Conservation (phyloP, 2,113 vertebrate species). For the Colossoma macropomum region DNA sequence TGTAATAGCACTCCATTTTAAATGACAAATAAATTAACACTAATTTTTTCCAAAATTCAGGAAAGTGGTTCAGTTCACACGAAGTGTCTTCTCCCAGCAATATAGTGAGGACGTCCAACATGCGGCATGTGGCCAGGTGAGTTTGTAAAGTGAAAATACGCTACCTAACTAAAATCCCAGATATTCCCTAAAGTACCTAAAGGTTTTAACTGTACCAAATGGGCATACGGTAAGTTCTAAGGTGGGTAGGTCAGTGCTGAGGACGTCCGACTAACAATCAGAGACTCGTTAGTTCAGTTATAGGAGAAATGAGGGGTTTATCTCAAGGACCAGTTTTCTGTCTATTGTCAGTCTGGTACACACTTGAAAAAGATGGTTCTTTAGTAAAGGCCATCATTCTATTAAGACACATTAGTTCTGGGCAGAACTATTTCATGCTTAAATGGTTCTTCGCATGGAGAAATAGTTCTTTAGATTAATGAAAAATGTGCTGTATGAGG, state of each 20-base stretch:
- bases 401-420: no score
- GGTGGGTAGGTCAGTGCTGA: not conserved
- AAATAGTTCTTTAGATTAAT: no score
- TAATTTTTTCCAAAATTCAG: constrained; percentile 32
- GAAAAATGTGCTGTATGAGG: no score
- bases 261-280: no score
- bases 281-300: no score
- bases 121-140: constrained; percentile 88
- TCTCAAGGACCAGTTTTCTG: not conserved
- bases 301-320: no score
- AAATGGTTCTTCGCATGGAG: no score
- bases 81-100: constrained; percentile 53
- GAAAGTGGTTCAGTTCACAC: constrained; percentile 53
- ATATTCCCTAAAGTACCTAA: not conserved
- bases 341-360: no score
- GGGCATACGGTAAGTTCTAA: not conserved
- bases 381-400: no score
- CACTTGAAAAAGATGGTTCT: no score
- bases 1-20: not conserved
- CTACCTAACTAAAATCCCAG: not conserved
- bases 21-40: not conserved
- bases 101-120: constrained; percentile 65
- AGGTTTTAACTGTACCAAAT: not conserved
- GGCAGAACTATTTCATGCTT: no score
- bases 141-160: constrained; percentile 42